These are phyloP conservation scores for Chloroceryle amazona DNA, from an alignment of 2,797 vertebrate genomes.

Conservation along the genomic window DNA sequence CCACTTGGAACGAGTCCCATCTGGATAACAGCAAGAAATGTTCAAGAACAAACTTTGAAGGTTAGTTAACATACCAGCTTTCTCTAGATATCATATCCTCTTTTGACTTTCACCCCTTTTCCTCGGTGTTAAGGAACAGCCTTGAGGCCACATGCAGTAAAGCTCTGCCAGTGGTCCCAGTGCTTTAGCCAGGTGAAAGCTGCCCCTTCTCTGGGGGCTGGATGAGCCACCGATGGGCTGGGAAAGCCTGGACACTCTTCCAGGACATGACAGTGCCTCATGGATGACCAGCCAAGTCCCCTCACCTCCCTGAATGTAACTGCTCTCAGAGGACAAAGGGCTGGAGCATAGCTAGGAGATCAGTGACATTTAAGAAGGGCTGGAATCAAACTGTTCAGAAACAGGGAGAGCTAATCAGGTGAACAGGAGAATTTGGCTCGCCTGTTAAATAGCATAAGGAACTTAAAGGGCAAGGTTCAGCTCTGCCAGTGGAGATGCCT, in stretches of 20 bases:
- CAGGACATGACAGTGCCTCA: not conserved
- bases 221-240: accelerated
- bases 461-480: not conserved
- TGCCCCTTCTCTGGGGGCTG: not conserved
- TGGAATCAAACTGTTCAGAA: not conserved
- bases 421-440: not conserved
- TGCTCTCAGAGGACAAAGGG: not conserved
- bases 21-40: conserved; percentile 22
- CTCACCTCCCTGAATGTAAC: not conserved
- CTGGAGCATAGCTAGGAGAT: not conserved
- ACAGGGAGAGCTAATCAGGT: not conserved
- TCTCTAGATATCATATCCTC: accelerated
- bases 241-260: not conserved
- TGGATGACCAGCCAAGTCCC: accelerated
- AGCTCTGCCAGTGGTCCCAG: accelerated
- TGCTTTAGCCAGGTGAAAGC: not conserved
- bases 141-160: not conserved
- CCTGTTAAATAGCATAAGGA: not conserved
- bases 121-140: not conserved
- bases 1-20: conserved; percentile 39
- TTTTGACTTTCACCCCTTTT: not conserved
- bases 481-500: not conserved
- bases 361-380: not conserved
- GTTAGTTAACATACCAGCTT: not conserved
- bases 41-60: conserved; percentile 13